Conservation (phyloP, 2,113 vertebrate genomes). For the Barnardius zonarius region DNA sequence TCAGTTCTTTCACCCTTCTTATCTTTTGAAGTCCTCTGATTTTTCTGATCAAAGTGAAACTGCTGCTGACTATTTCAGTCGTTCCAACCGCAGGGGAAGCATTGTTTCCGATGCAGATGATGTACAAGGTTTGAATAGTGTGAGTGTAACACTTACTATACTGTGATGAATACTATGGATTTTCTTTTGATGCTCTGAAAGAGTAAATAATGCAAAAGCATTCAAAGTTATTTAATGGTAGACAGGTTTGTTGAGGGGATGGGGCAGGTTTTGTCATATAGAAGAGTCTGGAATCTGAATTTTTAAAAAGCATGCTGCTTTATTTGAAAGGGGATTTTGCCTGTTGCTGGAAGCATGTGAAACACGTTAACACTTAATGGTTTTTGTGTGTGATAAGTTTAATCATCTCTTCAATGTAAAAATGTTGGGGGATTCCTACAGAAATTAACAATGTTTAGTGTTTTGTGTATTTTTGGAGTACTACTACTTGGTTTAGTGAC, state of each 20-base stretch:
- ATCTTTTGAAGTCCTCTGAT: constrained; percentile 78
- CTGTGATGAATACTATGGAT: neutral
- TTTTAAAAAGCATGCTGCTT: neutral
- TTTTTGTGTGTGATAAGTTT: neutral
- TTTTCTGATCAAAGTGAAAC: constrained; percentile 89
- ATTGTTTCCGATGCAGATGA: constrained; percentile 90
- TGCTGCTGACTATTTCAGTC: constrained; percentile 94
- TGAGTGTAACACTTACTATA: constrained; percentile 79
- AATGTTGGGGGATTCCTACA: fast-evolving
- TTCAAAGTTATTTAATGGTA: neutral
- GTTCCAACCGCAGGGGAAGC: constrained; percentile 89
- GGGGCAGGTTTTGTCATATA: fast-evolving
- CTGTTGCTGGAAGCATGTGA: neutral
- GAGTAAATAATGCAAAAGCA: neutral
- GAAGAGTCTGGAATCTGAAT: neutral
- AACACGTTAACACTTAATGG: neutral
- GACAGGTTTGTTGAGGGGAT: neutral
- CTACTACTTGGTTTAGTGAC: neutral
- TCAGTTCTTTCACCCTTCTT: constrained; percentile 34
- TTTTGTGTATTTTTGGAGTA: neutral
- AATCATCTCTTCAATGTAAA: neutral
- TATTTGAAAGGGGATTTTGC: neutral
- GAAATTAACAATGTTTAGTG: neutral
- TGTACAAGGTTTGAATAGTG: constrained; percentile 81
- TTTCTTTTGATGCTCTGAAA: neutral